These are phyloP conservation scores for Blastobasis lacticolella DNA, from an alignment of 2,888 invertebrate species.

Conservation along the genomic window DNA sequence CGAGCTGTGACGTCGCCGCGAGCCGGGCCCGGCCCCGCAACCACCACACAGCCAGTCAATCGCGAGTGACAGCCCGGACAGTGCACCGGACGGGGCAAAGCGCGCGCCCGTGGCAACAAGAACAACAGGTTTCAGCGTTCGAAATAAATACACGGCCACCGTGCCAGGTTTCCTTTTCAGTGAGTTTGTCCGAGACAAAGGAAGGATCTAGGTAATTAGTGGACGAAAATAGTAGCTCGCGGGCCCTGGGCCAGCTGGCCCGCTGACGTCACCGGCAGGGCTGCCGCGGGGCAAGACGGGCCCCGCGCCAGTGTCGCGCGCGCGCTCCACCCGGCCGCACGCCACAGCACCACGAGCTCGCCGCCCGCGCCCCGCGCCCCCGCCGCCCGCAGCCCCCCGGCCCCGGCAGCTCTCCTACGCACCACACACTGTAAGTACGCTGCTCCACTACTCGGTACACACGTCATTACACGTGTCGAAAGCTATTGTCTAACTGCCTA, in stretches of 20 bases:
- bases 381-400: conserved; percentile 21
- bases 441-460: conserved; percentile 19
- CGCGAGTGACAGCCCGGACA: no score
- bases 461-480: conserved; percentile 22
- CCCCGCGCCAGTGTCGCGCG: conserved; percentile 74
- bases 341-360: conserved; percentile 25
- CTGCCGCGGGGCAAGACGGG: conserved; percentile 70
- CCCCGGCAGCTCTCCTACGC: conserved; percentile 17
- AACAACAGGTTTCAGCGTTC: no score
- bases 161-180: conserved; percentile 50
- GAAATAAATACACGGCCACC: no score
- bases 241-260: conserved; percentile 74
- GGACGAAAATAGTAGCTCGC: conserved; percentile 66
- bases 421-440: conserved; percentile 36
- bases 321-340: conserved; percentile 69
- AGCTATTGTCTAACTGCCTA: conserved; percentile 44
- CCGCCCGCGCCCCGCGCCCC: conserved; percentile 25
- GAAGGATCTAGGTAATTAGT: conserved; percentile 70
- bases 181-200: conserved; percentile 54
- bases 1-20: no score
- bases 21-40: no score
- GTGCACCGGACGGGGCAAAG: no score
- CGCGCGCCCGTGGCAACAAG: no score
- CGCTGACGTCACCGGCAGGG: conserved; percentile 71
- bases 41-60: no score